Evolutionary conservation across 2,113 vertebrate species (phyloP).

Genomic region (Prolemur simus): DNA sequence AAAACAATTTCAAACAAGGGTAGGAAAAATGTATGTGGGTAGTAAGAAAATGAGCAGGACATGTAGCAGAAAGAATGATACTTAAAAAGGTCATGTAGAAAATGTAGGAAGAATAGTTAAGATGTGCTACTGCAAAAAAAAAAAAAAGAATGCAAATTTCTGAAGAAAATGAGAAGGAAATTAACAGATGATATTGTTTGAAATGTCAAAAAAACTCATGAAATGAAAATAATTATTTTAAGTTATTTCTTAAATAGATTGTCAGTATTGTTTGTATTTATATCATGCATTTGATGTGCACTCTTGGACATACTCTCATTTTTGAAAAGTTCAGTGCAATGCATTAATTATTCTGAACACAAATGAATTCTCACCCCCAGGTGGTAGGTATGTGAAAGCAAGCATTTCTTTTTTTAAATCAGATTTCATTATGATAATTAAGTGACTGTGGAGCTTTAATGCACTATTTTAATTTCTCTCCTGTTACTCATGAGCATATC

Average conservation of each 20-base stretch:
- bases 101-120: background rate
- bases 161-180: background rate
- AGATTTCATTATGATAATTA: conserved; percentile 4
- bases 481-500: background rate
- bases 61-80: background rate
- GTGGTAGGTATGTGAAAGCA: background rate
- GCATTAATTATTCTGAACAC: conserved; percentile 42
- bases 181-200: background rate
- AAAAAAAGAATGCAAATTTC: background rate
- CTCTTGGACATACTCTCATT: background rate
- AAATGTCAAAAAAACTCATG: background rate
- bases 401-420: background rate
- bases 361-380: conserved; percentile 22
- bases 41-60: background rate
- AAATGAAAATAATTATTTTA: conserved; percentile 8
- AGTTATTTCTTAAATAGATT: background rate
- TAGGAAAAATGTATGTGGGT: background rate
- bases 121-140: background rate
- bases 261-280: background rate
- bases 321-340: conserved; percentile 26
- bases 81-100: background rate
- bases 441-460: background rate
- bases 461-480: background rate
- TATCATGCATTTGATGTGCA: background rate
- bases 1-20: background rate